Percentiles rank a stretch among this genome's conserved stretches.
Evolutionary conservation across 2,113 vertebrate species (phyloP).

Genomic region (Ophthalmolycus amberensis): DNA sequence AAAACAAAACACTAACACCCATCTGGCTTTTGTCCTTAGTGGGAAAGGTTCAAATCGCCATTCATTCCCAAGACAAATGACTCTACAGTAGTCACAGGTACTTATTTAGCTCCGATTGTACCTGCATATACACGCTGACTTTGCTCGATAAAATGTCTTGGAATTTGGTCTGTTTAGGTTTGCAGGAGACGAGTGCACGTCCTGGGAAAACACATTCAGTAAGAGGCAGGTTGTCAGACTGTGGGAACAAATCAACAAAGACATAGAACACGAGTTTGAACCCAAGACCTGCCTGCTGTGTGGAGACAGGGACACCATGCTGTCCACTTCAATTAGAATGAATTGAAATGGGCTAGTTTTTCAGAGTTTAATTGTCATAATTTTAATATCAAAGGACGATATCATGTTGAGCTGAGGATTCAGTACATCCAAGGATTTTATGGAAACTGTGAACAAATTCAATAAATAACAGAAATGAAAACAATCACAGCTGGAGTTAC

Average conservation of each 20-base stretch:
- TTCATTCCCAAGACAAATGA: not conserved
- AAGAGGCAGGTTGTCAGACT: not conserved
- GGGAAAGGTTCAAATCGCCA: not conserved
- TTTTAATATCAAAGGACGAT: constrained; percentile 78
- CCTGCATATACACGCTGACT: too few relatives aligned
- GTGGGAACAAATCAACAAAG: not conserved
- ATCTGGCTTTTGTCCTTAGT: not conserved
- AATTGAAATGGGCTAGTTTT: constrained; percentile 11
- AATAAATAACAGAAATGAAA: constrained; percentile 75
- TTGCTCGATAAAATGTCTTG: too few relatives aligned
- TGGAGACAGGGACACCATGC: not conserved
- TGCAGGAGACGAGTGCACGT: not conserved
- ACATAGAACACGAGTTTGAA: not conserved
- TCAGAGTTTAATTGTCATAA: constrained; percentile 46
- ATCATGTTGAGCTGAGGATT: constrained; percentile 61
- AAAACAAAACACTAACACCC: too few relatives aligned
- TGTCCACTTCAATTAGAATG: constrained; percentile 10
- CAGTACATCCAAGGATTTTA: constrained; percentile 62
- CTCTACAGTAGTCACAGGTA: not conserved
- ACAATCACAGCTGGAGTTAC: constrained; percentile 76
- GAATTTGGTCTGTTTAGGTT: not conserved
- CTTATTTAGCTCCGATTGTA: not conserved
- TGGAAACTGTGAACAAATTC: constrained; percentile 69
- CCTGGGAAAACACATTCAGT: not conserved
- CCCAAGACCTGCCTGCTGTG: not conserved